Evolutionary conservation across 2,888 invertebrate genomes (phyloP), one percentile per base, ranked within the genome.

Genomic region (Automeris io): DNA sequence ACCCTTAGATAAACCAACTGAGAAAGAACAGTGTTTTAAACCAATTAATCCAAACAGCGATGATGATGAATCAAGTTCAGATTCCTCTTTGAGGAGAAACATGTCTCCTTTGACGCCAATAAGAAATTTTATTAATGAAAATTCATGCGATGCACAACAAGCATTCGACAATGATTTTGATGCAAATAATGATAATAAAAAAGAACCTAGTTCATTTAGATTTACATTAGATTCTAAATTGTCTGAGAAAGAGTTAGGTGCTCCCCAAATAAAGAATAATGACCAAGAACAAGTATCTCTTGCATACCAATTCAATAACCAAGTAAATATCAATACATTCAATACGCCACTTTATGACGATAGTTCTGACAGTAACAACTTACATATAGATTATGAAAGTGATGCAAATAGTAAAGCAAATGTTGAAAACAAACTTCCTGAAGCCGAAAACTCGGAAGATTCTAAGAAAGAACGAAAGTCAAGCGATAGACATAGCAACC

Each of bases 81-180:
- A 78, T 51, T 82, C 83, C 0, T 81, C 81, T 11, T 47, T 87
- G 6, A 61, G 70, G 43, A 69, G 85, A 46, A 86, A 87, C 36
- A 81, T 87, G 81, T 87, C 86, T 2, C 86, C 86, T 1, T 54
- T 87, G 18, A 87, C 86, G 3, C 86, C 86, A 5, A 81, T 87
- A 24, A 69, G 85, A 36, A 85, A 82, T 54, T 86, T 73, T 23
- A 79, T 81, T 45, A 83, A 83, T 47, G 86, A 86, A 49, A 85
- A 87, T 40, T 87, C 86, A 0, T 83, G 73, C 50, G 86, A 87
- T 34, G 86, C 86, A 1, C 85, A 85, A 47, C 86, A 83, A 54
- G 85, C 71, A 1, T 87, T 83, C 37, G 85, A 86, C 44, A 71
- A 77, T 45, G 70, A 75, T 45, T 64, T 69, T 7, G 57, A 57